Evolutionary conservation across 2,888 invertebrate genomes (phyloP).

Genomic region (Miltochrista miniata): DNA sequence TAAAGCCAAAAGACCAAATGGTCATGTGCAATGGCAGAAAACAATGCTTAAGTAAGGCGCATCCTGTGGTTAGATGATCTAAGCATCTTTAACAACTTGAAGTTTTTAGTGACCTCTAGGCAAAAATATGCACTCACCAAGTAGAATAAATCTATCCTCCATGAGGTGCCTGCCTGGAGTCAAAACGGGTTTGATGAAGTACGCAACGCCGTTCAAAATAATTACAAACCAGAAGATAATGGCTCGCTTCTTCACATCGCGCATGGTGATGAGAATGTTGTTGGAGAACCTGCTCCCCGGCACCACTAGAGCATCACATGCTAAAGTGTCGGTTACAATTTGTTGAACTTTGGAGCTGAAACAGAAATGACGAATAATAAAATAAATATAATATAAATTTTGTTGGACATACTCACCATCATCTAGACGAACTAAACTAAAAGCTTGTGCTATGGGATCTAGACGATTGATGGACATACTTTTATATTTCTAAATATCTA

Average conservation of each 20-base stretch:
- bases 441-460: too few relatives aligned
- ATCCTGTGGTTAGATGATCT: too few relatives aligned
- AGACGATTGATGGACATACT: too few relatives aligned
- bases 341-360: constrained; percentile 43
- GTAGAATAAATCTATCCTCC: constrained; percentile 50
- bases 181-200: constrained; percentile 44
- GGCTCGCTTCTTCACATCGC: constrained; percentile 53
- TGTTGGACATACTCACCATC: too few relatives aligned
- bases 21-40: too few relatives aligned
- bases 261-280: constrained; percentile 43
- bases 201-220: constrained; percentile 47
- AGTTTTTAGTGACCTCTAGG: too few relatives aligned
- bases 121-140: constrained; percentile 36
- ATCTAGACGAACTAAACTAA: too few relatives aligned
- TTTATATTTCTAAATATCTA: too few relatives aligned
- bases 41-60: too few relatives aligned
- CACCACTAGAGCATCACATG: constrained; percentile 37
- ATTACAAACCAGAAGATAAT: constrained; percentile 53
- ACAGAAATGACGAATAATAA: background rate
- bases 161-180: constrained; percentile 54
- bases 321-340: constrained; percentile 44
- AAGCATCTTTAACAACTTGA: too few relatives aligned
- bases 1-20: too few relatives aligned
- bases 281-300: constrained; percentile 44
- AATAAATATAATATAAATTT: too few relatives aligned